A percentile compares a stretch with the other conserved stretches of the same genome.
Evolutionary conservation across 2,113 vertebrate species (phyloP).

Genomic region (Rana temporaria): DNA sequence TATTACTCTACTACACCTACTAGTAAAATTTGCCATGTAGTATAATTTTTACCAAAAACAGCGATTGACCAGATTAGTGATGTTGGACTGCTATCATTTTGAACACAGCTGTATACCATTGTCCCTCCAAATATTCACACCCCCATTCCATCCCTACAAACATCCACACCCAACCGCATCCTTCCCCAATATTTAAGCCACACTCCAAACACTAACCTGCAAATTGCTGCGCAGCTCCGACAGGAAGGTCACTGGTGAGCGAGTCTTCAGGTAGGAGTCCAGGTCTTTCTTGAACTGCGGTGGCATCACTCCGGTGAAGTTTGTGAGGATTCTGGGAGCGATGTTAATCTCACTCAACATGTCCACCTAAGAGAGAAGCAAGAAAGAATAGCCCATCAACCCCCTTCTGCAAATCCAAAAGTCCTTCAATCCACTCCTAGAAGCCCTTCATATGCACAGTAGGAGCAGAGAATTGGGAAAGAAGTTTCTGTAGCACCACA

Average conservation of each 20-base stretch:
- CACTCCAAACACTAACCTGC: conserved; percentile 77
- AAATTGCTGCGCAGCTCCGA: conserved; percentile 97
- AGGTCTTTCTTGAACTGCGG: conserved; percentile 98
- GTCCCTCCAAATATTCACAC: too few relatives aligned
- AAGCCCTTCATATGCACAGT: neutral
- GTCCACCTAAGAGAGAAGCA: conserved; percentile 89
- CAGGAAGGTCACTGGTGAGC: conserved; percentile 95
- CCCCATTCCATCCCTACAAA: too few relatives aligned
- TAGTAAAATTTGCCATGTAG: too few relatives aligned
- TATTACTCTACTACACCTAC: too few relatives aligned
- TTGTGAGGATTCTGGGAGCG: conserved; percentile 96
- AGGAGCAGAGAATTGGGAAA: neutral
- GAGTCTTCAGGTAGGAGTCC: conserved; percentile 98
- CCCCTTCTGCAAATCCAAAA: neutral
- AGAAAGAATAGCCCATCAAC: neutral
- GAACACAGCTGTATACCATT: too few relatives aligned
- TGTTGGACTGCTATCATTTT: too few relatives aligned
- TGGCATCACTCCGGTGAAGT: conserved; percentile 98
- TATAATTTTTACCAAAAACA: too few relatives aligned
- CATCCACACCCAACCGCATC: neutral
- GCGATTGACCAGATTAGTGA: too few relatives aligned
- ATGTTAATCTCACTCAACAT: conserved; percentile 99
- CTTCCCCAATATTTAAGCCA: neutral
- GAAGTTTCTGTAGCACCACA: conserved; percentile 13
- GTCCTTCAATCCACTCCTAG: neutral